Conservation (phyloP, 2,888 invertebrate genomes). For the Chironomus riparius region DNA sequence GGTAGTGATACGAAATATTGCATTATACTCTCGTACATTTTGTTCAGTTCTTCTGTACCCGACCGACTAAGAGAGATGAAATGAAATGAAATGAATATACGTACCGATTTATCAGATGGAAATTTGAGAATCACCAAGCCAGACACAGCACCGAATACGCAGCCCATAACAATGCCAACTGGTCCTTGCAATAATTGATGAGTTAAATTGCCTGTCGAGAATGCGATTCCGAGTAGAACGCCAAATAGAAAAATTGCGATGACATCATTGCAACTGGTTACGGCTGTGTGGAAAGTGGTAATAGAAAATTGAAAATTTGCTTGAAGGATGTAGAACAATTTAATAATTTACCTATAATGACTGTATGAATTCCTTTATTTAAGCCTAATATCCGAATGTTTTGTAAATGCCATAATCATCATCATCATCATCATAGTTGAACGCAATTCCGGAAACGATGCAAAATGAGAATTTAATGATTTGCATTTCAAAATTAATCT, state of each 20-base stretch:
- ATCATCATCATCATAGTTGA: not conserved
- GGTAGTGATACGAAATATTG: no score
- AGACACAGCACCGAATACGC: slow-evolving; percentile 50
- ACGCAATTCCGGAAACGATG: not conserved
- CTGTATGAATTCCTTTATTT: slow-evolving; percentile 63
- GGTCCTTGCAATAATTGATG: slow-evolving; percentile 49
- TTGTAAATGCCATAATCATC: slow-evolving; percentile 40
- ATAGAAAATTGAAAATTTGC: not conserved
- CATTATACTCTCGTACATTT: no score
- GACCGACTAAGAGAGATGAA: not conserved
- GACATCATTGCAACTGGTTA: slow-evolving; percentile 61
- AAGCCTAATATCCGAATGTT: slow-evolving; percentile 43
- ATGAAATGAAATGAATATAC: slow-evolving; percentile 26
- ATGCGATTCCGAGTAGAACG: slow-evolving; percentile 54
- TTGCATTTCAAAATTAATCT: slow-evolving; percentile 17
- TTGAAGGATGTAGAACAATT: not conserved
- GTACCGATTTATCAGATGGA: slow-evolving; percentile 45
- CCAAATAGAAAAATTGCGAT: slow-evolving; percentile 65
- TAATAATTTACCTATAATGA: slow-evolving; percentile 42
- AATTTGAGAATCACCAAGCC: slow-evolving; percentile 54
- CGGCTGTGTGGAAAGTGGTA: slow-evolving; percentile 33
- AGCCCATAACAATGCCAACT: slow-evolving; percentile 51
- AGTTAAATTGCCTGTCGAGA: slow-evolving; percentile 46
- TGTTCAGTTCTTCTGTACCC: not conserved
- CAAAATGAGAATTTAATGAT: slow-evolving; percentile 22